These are phyloP conservation scores for Ectropis grisescens DNA, from an alignment of 1,140 invertebrate genomes.

Conservation along the genomic window DNA sequence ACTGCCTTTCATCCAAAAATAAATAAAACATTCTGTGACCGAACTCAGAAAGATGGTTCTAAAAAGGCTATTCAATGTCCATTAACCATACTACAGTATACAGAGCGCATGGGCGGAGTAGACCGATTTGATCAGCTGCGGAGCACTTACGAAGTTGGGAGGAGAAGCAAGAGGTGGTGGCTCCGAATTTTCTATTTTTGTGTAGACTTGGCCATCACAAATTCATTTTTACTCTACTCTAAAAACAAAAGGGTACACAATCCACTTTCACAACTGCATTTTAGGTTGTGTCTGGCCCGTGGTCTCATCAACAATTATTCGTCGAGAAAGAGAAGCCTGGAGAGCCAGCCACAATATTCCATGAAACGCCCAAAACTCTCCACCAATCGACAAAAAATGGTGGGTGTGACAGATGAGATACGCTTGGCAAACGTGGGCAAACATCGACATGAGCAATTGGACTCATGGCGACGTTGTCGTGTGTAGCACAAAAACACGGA, in stretches of 20 bases:
- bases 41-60: conserved; percentile 15
- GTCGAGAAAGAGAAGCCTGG: not conserved
- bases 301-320: too few species aligned
- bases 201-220: conserved; percentile 12
- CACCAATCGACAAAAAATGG: not conserved
- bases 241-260: too few species aligned
- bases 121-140: conserved; percentile 13
- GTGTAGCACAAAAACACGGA: conserved; percentile 6
- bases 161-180: conserved; percentile 15
- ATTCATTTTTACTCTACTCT: conserved; percentile 13
- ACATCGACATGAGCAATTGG: conserved; percentile 2
- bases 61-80: conserved; percentile 5
- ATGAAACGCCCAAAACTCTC: not conserved
- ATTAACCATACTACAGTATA: conserved; percentile 4
- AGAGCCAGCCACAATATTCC: not conserved
- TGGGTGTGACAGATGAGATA: not conserved
- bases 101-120: conserved; percentile 6
- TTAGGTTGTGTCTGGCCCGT: not conserved
- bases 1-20: conserved; percentile 6
- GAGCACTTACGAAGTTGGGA: conserved; percentile 14
- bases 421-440: not conserved
- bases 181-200: conserved; percentile 15
- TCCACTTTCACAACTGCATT: conserved; percentile 1
- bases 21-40: conserved; percentile 3
- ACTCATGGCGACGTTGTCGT: not conserved